Conservation (phyloP, 1,140 invertebrate genomes). For the Drosophila saltans region DNA sequence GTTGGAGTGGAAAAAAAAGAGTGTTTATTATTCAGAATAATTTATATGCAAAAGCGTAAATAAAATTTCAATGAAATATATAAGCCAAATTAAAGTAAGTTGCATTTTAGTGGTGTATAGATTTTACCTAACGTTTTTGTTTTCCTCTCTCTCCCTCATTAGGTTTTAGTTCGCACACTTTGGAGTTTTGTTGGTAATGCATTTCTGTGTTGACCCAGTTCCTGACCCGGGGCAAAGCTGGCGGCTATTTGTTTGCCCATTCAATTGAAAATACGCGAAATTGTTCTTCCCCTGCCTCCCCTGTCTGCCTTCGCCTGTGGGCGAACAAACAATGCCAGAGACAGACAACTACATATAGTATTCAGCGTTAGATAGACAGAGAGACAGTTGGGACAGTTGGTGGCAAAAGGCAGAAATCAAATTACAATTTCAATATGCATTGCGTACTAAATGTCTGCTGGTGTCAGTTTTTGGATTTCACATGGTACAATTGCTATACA, state of each 20-base stretch:
- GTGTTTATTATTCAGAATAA: neutral
- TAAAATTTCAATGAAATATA: neutral
- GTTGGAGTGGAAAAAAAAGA: neutral
- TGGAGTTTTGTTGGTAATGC: neutral
- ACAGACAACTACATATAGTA: conserved; percentile 9
- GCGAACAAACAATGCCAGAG: conserved; percentile 11
- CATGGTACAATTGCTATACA: conserved; percentile 39
- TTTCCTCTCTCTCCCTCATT: too few relatives aligned
- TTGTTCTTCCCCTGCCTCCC: neutral
- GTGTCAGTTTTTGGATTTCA: conserved; percentile 69
- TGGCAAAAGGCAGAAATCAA: conserved; percentile 78
- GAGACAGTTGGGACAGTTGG: conserved; percentile 63
- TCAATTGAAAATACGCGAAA: conserved; percentile 17
- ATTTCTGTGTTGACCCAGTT: conserved; percentile 17
- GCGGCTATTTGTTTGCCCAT: conserved; percentile 24
- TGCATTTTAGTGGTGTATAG: neutral
- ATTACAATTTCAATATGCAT: conserved; percentile 81
- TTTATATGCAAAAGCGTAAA: neutral
- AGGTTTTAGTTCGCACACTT: neutral
- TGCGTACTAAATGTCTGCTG: conserved; percentile 77
- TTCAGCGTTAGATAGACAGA: conserved; percentile 15
- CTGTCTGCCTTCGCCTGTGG: neutral
- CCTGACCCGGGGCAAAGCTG: conserved; percentile 5
- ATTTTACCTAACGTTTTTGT: too few relatives aligned
- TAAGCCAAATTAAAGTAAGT: neutral